Conservation (phyloP, 1,140 invertebrate genomes). For the Diorhabda elongata region DNA sequence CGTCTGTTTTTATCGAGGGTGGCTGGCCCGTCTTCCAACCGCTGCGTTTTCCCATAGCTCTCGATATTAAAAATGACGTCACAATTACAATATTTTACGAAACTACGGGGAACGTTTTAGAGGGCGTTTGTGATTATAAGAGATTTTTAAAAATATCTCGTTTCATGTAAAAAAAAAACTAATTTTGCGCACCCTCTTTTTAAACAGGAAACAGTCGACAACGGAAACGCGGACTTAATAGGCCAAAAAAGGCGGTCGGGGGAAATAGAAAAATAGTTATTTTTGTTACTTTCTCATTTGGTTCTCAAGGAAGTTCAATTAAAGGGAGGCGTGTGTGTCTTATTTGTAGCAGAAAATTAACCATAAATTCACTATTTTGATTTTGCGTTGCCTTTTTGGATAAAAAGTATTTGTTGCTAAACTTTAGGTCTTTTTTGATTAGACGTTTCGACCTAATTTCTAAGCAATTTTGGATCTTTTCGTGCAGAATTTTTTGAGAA, state of each 20-base stretch:
- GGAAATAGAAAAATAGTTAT: conserved; percentile 19
- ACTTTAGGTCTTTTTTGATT: too few relatives aligned
- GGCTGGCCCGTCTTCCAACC: conserved; percentile 24
- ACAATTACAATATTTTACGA: conserved; percentile 8
- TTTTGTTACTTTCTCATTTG: conserved; percentile 18
- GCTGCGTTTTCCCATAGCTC: conserved; percentile 29
- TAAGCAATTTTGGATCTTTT: too few relatives aligned
- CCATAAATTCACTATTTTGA: neutral
- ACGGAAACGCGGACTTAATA: conserved; percentile 29
- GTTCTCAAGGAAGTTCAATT: conserved; percentile 16
- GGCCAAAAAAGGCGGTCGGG: conserved; percentile 6
- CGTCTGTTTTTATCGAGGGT: conserved; percentile 12
- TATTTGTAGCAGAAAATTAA: neutral
- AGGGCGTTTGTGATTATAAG: neutral
- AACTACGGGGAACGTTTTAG: neutral
- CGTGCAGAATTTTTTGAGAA: too few relatives aligned
- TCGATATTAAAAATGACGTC: conserved; percentile 27
- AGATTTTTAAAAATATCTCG: conserved; percentile 34
- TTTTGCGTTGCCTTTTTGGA: too few relatives aligned
- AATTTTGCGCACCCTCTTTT: conserved; percentile 35
- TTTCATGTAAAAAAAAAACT: conserved; percentile 33
- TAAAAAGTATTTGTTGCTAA: too few relatives aligned
- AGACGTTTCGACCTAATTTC: too few relatives aligned
- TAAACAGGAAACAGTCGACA: conserved; percentile 30
- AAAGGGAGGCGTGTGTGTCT: neutral